Evolutionary conservation across 1,140 invertebrate genomes (phyloP).

Genomic region (Nasonia longicornis): DNA sequence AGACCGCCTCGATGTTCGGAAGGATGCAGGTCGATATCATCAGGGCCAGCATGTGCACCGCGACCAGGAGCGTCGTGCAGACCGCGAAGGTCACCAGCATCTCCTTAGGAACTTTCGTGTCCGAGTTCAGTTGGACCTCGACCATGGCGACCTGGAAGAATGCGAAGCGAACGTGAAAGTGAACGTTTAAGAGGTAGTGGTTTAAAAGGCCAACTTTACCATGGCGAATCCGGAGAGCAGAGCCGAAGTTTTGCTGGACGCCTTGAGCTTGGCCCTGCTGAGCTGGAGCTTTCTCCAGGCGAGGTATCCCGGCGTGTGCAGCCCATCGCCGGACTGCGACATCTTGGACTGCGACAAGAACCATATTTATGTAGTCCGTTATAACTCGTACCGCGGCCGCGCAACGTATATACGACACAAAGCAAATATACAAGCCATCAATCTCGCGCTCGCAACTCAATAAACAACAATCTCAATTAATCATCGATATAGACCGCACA

Average conservation of each 20-base stretch:
- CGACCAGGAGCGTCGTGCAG: constrained; percentile 95
- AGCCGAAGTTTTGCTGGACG: constrained; percentile 96
- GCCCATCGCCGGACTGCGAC: constrained; percentile 79
- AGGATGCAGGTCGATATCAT: constrained; percentile 99
- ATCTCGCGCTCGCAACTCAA: not conserved
- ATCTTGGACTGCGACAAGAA: constrained; percentile 67
- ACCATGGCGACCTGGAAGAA: constrained; percentile 91
- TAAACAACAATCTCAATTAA: not conserved
- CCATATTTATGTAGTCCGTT: not conserved
- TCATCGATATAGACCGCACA: not conserved
- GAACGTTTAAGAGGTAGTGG: too few relatives aligned
- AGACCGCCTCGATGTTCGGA: constrained; percentile 92
- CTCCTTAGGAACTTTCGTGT: constrained; percentile 79
- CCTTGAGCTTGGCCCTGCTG: constrained; percentile 95
- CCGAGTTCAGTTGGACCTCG: constrained; percentile 87
- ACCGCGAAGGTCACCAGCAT: constrained; percentile 94
- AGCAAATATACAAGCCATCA: not conserved
- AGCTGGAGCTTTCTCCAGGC: constrained; percentile 93
- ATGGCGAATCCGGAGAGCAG: constrained; percentile 96
- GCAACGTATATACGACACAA: not conserved
- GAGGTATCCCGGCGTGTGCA: constrained; percentile 85
- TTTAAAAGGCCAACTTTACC: constrained; percentile 72
- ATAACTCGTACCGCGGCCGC: too few relatives aligned
- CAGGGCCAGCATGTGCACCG: constrained; percentile 96
- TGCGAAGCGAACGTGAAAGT: too few relatives aligned